phyloP scores from a whole-genome alignment of 1,140 invertebrate species.

The Lamellibrachia luymesi region DNA sequence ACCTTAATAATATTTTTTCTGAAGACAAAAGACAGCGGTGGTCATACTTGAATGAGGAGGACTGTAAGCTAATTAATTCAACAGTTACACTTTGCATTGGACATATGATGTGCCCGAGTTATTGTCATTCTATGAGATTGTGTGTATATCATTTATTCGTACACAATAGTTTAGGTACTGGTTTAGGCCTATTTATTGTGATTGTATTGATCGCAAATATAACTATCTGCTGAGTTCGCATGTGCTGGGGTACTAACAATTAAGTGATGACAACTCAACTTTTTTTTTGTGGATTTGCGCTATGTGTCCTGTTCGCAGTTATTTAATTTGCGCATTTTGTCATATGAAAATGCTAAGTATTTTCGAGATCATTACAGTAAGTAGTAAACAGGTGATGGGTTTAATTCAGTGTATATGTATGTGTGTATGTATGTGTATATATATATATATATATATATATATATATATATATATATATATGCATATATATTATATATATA shows the following conservation, averaged over 20 bases:
- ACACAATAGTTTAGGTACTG: too few species aligned
- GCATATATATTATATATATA: too few species aligned
- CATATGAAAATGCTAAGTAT: neutral
- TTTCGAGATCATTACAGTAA: neutral
- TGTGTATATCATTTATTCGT: too few species aligned
- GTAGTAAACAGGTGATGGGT: neutral
- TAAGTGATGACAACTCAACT: neutral
- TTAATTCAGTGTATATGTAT: neutral
- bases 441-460: neutral
- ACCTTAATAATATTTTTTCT: too few species aligned
- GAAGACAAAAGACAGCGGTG: too few species aligned
- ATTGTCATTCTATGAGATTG: too few species aligned
- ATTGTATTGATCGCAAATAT: neutral
- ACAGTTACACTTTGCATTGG: too few species aligned
- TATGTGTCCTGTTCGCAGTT: neutral
- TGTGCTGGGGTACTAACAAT: neutral
- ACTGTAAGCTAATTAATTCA: too few species aligned
- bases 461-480: neutral
- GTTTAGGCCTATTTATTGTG: too few species aligned
- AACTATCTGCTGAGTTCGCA: neutral
- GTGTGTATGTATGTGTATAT: too few species aligned
- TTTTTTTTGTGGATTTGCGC: neutral
- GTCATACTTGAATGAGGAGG: too few species aligned
- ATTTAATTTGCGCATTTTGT: neutral
- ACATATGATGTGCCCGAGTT: too few species aligned